Percentiles rank a stretch among this genome's conserved stretches.
These are phyloP conservation scores for Parauchenoglanis punctatus DNA, from an alignment of 2,797 vertebrate species.

Conservation along the genomic window DNA sequence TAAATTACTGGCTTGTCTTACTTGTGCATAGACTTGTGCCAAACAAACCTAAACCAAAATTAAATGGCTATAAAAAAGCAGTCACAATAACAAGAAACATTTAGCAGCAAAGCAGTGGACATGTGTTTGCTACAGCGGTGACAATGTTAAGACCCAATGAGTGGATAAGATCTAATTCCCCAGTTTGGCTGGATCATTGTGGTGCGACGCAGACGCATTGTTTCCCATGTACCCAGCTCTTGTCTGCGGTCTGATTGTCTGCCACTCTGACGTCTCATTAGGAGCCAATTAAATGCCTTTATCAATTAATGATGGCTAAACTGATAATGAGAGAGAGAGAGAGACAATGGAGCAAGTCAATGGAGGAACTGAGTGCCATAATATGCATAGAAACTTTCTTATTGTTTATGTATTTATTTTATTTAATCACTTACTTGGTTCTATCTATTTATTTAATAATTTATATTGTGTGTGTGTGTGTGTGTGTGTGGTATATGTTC, in stretches of 20 bases:
- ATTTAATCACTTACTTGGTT: not conserved
- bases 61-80: constrained; percentile 2
- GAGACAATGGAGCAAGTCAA: not conserved
- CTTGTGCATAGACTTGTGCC: not conserved
- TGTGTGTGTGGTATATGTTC: no score
- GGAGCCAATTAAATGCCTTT: constrained; percentile 50
- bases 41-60: constrained; percentile 17
- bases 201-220: constrained; percentile 37
- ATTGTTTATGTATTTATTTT: not conserved
- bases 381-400: not conserved
- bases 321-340: constrained; percentile 40
- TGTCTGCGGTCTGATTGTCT: constrained; percentile 42
- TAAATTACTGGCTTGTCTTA: constrained; percentile 8
- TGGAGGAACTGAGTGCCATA: not conserved
- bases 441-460: not conserved
- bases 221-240: constrained; percentile 23
- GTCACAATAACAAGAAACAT: constrained; percentile 1
- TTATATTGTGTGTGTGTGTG: no score
- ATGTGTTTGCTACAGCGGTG: not conserved
- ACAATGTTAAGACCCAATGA: constrained; percentile 42
- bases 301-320: constrained; percentile 45
- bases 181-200: constrained; percentile 36
- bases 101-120: not conserved
- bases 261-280: constrained; percentile 42
- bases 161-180: constrained; percentile 57